Conservation (phyloP, 2,113 vertebrate species). For the Anolis sagrei region DNA sequence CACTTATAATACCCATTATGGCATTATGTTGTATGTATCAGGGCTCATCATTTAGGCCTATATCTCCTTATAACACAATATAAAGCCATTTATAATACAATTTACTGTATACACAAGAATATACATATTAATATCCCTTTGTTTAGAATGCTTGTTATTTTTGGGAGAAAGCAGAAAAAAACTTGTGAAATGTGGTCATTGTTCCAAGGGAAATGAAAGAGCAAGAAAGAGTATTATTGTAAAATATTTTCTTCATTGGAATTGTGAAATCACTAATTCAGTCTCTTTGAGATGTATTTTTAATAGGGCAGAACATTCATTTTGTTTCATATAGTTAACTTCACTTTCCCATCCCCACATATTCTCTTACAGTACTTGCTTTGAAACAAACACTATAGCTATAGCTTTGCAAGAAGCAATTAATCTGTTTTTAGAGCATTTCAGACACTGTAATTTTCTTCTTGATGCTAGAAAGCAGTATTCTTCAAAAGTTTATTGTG, state of each 20-base stretch:
- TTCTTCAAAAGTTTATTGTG: not conserved
- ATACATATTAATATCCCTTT: not conserved
- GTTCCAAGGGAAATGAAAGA: not conserved
- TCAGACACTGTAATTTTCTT: rapidly evolving
- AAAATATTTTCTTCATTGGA: not conserved
- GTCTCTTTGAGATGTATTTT: not conserved
- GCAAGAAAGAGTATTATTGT: not conserved
- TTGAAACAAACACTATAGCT: slow-evolving; percentile 6
- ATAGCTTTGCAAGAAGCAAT: slow-evolving; percentile 8
- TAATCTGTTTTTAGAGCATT: not conserved
- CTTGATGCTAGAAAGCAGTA: not conserved
- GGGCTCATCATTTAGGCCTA: too few relatives aligned
- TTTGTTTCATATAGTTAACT: not conserved
- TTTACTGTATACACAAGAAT: too few relatives aligned
- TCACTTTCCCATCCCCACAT: not conserved
- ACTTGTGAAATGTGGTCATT: not conserved
- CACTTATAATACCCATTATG: too few relatives aligned
- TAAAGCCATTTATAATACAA: too few relatives aligned
- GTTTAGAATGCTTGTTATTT: not conserved
- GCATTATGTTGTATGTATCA: too few relatives aligned
- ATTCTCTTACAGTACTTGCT: not conserved
- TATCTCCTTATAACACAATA: too few relatives aligned
- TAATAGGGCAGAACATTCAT: not conserved
- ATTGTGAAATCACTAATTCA: not conserved
- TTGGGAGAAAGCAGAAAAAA: not conserved